These are phyloP conservation scores for Drosophila lacertosa DNA, from an alignment of 1,140 invertebrate genomes.

Conservation along the genomic window DNA sequence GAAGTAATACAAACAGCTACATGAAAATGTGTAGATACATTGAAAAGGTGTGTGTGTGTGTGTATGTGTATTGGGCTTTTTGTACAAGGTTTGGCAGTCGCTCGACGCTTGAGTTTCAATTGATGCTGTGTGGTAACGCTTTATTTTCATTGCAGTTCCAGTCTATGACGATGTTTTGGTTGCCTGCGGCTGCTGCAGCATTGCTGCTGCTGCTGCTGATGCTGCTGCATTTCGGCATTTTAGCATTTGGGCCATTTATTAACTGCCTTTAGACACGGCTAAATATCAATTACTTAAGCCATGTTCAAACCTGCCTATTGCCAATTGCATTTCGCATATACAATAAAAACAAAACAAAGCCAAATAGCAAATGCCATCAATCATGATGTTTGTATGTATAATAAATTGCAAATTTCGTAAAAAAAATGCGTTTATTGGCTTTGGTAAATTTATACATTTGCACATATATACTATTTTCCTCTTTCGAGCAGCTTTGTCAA, in stretches of 20 bases:
- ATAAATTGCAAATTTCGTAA: conserved; percentile 27
- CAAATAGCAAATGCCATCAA: conserved; percentile 55
- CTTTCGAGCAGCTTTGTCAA: conserved; percentile 4
- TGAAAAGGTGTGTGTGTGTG: conserved; percentile 71
- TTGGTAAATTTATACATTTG: background rate
- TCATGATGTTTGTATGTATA: conserved; percentile 35
- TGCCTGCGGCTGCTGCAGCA: conserved; percentile 29
- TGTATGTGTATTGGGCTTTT: conserved; percentile 30
- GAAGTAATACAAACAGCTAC: conserved; percentile 23
- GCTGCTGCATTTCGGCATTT: conserved; percentile 19
- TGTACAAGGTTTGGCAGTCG: conserved; percentile 47
- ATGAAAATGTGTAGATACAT: conserved; percentile 54
- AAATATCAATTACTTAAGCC: conserved; percentile 75
- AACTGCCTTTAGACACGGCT: conserved; percentile 54
- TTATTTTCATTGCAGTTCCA: conserved; percentile 69
- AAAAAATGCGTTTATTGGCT: conserved; percentile 22
- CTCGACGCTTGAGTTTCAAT: conserved; percentile 73
- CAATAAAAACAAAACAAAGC: conserved; percentile 33
- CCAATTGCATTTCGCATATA: conserved; percentile 30
- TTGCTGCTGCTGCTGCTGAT: conserved; percentile 28
- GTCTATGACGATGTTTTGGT: conserved; percentile 17
- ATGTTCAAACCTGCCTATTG: conserved; percentile 26
- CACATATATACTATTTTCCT: background rate
- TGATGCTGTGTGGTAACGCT: conserved; percentile 78
- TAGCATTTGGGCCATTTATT: conserved; percentile 56